phyloP scores from a whole-genome alignment of 2,888 invertebrate species.

The Lomographa bimaculata region DNA sequence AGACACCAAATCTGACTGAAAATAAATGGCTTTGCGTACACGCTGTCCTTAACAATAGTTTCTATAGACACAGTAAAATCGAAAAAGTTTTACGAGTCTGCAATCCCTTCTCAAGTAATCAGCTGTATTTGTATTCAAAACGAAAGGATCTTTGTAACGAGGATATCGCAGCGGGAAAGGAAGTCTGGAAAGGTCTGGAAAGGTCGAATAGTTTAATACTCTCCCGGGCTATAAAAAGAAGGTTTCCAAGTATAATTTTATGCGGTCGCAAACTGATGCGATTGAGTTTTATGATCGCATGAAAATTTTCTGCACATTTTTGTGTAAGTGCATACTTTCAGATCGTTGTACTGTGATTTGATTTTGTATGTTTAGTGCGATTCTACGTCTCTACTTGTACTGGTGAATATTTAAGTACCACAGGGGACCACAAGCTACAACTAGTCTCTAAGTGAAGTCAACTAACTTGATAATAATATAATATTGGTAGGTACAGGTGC shows the following conservation, averaged over 20 bases:
- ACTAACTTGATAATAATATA: no score
- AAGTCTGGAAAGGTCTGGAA: slow-evolving; percentile 30
- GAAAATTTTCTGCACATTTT: background rate
- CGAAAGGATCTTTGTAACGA: slow-evolving; percentile 24
- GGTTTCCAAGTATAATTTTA: slow-evolving; percentile 24
- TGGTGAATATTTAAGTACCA: no score
- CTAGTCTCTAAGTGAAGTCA: no score
- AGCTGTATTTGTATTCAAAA: slow-evolving; percentile 33
- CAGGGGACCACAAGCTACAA: no score
- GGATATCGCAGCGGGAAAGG: slow-evolving; percentile 27
- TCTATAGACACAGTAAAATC: slow-evolving; percentile 23
- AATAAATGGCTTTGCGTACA: no score
- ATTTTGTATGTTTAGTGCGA: no score
- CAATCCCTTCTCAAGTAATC: slow-evolving; percentile 30
- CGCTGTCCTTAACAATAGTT: no score
- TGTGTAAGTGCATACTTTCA: no score
- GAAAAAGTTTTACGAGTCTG: slow-evolving; percentile 32
- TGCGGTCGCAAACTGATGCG: background rate
- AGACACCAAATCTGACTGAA: no score
- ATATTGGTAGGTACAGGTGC: no score
- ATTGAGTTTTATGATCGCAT: background rate
- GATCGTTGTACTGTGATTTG: no score
- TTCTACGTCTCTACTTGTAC: no score
- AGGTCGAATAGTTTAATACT: slow-evolving; percentile 36
- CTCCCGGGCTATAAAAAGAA: slow-evolving; percentile 30